Conservation (phyloP, 2,888 invertebrate species). For the Brachynemurus nebulosus region DNA sequence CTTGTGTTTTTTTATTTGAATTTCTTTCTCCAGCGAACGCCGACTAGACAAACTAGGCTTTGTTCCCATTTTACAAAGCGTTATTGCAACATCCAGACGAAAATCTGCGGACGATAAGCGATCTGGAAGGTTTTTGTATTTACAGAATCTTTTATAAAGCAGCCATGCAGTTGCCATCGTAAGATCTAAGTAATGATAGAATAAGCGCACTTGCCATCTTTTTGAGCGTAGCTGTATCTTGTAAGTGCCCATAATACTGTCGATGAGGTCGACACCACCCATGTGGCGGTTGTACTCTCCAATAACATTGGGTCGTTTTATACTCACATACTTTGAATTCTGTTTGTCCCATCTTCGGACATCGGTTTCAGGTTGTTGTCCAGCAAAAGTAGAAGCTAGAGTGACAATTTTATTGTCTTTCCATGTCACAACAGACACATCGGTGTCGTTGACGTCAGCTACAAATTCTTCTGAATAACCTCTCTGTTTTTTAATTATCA, state of each 20-base stretch:
- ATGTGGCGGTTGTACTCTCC: conserved; percentile 17
- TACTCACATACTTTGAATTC: not conserved
- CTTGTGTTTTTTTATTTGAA: too few relatives aligned
- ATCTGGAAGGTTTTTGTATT: not conserved
- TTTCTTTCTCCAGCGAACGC: too few relatives aligned
- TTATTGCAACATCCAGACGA: not conserved
- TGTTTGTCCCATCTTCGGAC: not conserved
- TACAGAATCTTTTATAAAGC: not conserved
- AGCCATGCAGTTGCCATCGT: conserved; percentile 15
- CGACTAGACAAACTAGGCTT: too few relatives aligned
- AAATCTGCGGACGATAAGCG: not conserved
- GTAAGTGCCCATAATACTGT: conserved; percentile 12
- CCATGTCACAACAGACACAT: conserved; percentile 18
- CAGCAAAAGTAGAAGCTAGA: conserved; percentile 19
- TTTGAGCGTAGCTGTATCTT: conserved; percentile 9
- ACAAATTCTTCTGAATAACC: conserved; percentile 13
- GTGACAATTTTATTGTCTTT: conserved; percentile 20
- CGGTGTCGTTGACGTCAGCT: conserved; percentile 16
- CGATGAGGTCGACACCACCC: conserved; percentile 18
- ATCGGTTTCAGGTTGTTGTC: conserved; percentile 7
- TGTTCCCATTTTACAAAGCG: not conserved
- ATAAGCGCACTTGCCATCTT: conserved; percentile 15
- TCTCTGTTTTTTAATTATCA: conserved; percentile 19
- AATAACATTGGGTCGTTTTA: conserved; percentile 14
- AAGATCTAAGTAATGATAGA: conserved; percentile 16